These are phyloP conservation scores for Crioceris asparagi DNA, from an alignment of 2,888 invertebrate genomes.

Conservation along the genomic window DNA sequence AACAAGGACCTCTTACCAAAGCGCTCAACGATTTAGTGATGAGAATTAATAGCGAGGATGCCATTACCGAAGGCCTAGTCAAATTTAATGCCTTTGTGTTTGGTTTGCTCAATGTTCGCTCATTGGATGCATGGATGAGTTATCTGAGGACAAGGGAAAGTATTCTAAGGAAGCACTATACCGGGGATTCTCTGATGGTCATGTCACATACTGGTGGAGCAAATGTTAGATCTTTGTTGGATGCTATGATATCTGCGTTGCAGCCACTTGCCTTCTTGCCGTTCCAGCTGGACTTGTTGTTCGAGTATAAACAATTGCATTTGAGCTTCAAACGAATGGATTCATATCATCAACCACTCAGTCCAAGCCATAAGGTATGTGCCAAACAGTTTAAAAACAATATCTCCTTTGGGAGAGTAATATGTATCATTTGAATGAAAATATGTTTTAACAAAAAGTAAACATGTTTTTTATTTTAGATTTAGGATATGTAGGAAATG, in stretches of 20 bases:
- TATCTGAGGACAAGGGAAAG: slow-evolving; percentile 77
- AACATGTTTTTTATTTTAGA: too few relatives aligned
- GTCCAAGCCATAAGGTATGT: slow-evolving; percentile 33
- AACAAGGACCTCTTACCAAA: slow-evolving; percentile 76
- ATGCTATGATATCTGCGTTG: slow-evolving; percentile 63
- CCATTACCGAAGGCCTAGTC: slow-evolving; percentile 70
- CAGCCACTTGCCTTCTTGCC: slow-evolving; percentile 71
- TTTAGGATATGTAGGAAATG: too few relatives aligned
- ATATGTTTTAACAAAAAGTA: too few relatives aligned
- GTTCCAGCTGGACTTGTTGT: slow-evolving; percentile 71
- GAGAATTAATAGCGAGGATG: slow-evolving; percentile 72
- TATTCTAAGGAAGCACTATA: slow-evolving; percentile 70
- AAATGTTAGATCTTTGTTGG: slow-evolving; percentile 52
- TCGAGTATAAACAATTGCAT: slow-evolving; percentile 66
- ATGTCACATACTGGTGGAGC: slow-evolving; percentile 50
- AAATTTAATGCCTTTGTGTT: slow-evolving; percentile 85
- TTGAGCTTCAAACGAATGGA: slow-evolving; percentile 62
- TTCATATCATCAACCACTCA: slow-evolving; percentile 33
- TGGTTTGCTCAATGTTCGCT: slow-evolving; percentile 73
- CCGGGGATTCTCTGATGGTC: slow-evolving; percentile 59
- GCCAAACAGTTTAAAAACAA: not conserved
- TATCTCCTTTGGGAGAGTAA: too few relatives aligned
- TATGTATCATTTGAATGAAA: too few relatives aligned
- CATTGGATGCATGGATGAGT: slow-evolving; percentile 85
- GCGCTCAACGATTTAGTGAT: slow-evolving; percentile 74